Percentiles rank a stretch among this genome's conserved stretches.
These are phyloP conservation scores for Dolomedes plantarius DNA, from an alignment of 2,888 invertebrate species.

Conservation along the genomic window DNA sequence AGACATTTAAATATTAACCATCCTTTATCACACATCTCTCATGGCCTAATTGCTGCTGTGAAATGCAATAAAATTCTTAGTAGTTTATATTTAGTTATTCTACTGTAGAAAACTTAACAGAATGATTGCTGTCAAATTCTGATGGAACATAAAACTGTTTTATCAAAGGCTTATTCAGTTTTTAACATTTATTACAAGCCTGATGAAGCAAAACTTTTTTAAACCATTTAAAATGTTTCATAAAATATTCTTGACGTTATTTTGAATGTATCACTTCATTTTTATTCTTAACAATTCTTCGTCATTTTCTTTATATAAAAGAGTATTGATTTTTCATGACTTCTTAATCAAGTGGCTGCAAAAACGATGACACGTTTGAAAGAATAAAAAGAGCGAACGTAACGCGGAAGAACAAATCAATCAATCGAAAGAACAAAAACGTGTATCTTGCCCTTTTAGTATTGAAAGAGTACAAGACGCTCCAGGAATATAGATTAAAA, in stretches of 20 bases:
- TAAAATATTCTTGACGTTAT: neutral
- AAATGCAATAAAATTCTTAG: too few species aligned
- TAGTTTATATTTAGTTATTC: too few species aligned
- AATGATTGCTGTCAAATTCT: too few species aligned
- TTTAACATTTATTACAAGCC: neutral
- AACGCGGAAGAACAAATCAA: neutral
- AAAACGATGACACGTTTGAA: neutral
- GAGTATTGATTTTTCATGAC: neutral
- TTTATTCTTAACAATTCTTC: neutral
- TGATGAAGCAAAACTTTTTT: neutral
- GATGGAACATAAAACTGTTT: too few species aligned
- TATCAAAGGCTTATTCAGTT: too few species aligned
- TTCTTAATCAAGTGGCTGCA: constrained; percentile 12
- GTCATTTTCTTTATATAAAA: neutral
- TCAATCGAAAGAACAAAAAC: neutral
- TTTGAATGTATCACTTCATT: neutral
- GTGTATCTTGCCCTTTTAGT: neutral
- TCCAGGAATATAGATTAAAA: neutral
- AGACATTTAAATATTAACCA: too few species aligned
- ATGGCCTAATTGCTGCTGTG: too few species aligned
- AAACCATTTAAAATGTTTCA: neutral
- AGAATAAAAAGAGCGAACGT: neutral
- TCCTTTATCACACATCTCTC: too few species aligned
- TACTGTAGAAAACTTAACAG: too few species aligned
- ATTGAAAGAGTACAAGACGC: neutral